Evolutionary conservation across 2,797 vertebrate species (phyloP), one percentile per base, ranked within the genome.

Genomic region (Coregonus suidteri): DNA sequence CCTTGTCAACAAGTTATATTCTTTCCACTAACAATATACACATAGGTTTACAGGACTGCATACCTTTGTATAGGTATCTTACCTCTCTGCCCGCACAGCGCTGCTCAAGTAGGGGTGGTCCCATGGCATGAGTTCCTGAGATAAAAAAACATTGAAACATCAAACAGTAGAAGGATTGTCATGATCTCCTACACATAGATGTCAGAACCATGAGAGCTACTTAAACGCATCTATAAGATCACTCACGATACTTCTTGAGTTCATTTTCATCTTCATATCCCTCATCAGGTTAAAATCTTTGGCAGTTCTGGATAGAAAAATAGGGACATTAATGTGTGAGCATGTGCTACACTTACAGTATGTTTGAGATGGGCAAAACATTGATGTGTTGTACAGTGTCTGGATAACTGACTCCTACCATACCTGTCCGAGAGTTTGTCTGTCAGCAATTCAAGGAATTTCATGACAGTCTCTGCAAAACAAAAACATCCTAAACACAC

Each of bases 71-170:
- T 59, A 56, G n/a, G 9, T 70, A 4, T 20, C 93, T 91, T 86
- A 96, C 95, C 94, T 95, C 88, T 96, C 96, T 73, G 95, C 95
- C 71, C 95, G 94, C 73, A 96, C 87, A 69, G 95, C 90, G 0
- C 95, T 94, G 31, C 95, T 96, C 78, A 96, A 94, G 83, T 95
- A 97, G 0, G 96, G 94, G 34, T 96, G 95, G 85, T 97, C 96
- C 96, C 96, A 97, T 0, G 96, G 95, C 96, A 96, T 96, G 75
- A 97, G 74, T 70, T 93, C 92, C 95, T 97, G 78, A 37, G 53
- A 62, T n/a, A 37, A 77, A 4, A 16, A 90, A 51, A 81, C 7
- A 79, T 20, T 51, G 15, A 35, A 25, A 4, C 41, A 54, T 34
- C 0, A 35, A 75, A 54, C 11, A 54, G 31, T 37, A 71, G 6